These are phyloP conservation scores for Hiodon alosoides DNA, from an alignment of 2,113 vertebrate genomes.

Conservation along the genomic window DNA sequence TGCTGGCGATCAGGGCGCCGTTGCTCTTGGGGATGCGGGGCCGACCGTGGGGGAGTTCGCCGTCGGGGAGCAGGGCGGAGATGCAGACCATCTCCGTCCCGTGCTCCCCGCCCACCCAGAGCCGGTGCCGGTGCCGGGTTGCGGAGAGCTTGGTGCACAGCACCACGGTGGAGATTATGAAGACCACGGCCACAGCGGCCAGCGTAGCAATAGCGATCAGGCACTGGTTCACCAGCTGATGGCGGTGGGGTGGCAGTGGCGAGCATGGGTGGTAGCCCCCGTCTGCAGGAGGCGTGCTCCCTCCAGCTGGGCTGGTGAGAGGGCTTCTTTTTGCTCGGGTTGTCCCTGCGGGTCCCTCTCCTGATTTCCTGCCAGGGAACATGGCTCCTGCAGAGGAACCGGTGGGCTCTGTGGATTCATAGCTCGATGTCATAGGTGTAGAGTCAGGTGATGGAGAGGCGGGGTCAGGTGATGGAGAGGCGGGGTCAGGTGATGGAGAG, in stretches of 20 bases:
- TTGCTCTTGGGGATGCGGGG: conserved; percentile 37
- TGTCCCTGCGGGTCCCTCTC: background rate
- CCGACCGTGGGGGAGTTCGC: conserved; percentile 32
- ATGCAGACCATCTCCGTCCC: conserved; percentile 83
- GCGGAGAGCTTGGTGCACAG: conserved; percentile 67
- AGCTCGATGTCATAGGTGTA: background rate
- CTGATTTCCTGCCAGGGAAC: background rate
- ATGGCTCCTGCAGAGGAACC: background rate
- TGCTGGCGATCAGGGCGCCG: conserved; percentile 40
- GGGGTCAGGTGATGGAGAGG: background rate
- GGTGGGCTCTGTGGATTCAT: conserved; percentile 1
- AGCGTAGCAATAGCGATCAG: conserved; percentile 70
- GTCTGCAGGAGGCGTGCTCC: background rate
- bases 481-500: background rate
- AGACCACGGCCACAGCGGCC: conserved; percentile 64
- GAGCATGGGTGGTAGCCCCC: conserved; percentile 31
- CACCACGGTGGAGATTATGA: conserved; percentile 68
- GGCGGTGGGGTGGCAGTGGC: background rate
- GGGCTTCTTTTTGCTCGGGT: background rate
- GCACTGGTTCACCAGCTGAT: conserved; percentile 48
- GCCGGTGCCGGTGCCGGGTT: conserved; percentile 45
- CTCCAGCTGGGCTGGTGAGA: background rate
- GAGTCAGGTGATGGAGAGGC: background rate
- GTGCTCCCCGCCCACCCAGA: conserved; percentile 26
- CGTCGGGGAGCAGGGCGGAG: conserved; percentile 69